Evolutionary conservation across 2,113 vertebrate genomes (phyloP).

Genomic region (Heteronetta atricapilla): DNA sequence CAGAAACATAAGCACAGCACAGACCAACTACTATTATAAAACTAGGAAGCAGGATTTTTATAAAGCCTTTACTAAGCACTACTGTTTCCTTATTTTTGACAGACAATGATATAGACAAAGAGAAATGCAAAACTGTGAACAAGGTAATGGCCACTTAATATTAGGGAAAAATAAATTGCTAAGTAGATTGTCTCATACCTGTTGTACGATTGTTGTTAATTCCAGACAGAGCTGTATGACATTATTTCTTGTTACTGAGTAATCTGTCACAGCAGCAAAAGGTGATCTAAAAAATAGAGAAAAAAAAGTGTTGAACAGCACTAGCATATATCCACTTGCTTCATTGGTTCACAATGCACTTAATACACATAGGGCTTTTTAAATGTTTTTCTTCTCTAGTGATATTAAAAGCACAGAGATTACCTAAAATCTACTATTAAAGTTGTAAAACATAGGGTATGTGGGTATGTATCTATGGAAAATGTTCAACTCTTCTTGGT

Average conservation of each 20-base stretch:
- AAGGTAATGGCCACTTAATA: not conserved
- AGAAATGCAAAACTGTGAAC: not conserved
- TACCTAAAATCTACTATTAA: not conserved
- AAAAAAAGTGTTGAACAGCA: not conserved
- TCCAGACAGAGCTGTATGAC: conserved; percentile 99
- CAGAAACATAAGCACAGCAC: not conserved
- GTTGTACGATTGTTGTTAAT: conserved; percentile 97
- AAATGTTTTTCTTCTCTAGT: not conserved
- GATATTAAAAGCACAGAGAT: not conserved
- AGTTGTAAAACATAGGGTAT: not conserved
- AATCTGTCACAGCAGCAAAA: conserved; percentile 97
- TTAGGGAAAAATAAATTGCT: not conserved
- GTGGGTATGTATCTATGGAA: not conserved
- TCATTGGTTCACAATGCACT: not conserved
- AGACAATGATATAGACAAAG: not conserved
- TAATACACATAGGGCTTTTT: not conserved
- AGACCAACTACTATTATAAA: not conserved
- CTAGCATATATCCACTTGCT: not conserved
- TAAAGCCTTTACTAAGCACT: not conserved
- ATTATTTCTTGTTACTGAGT: conserved; percentile 97
- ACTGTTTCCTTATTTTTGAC: not conserved
- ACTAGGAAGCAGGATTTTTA: not conserved
- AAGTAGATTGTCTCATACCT: conserved; percentile 80
- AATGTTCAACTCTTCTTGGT: not conserved
- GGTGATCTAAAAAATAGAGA: conserved; percentile 86